Evolutionary conservation across 2,888 invertebrate genomes (phyloP), one percentile per base, ranked within the genome.

Genomic region (Phoronis australis): DNA sequence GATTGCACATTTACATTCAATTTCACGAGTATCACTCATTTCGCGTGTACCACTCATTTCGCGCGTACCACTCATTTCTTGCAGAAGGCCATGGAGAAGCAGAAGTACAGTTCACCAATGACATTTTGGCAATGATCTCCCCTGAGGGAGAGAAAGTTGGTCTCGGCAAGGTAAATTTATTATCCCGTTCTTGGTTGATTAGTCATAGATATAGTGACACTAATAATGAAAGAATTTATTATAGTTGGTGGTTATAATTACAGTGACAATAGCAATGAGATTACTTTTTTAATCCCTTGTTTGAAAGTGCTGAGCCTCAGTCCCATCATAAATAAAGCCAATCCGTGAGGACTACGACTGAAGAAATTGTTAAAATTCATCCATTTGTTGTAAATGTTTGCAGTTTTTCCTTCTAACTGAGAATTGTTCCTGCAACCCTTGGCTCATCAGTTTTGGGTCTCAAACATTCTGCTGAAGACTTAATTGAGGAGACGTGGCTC

Each of bases 71-170:
- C n/a, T n/a, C n/a, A n/a, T n/a, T n/a, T n/a, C n/a, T n/a, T n/a
- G n/a, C n/a, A n/a, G n/a, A n/a, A 15, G 40, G 40, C 6, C 18
- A 21, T 9, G 37, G 39, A 18, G 62, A 62, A 48, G 48, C 55
- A 1, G 71, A 68, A 43, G 58, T 73, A 21, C 63, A 66, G 43
- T 72, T 65, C 60, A 89, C 87, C 0, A 89, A 87, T 12, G 91
- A 92, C 68, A 92, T 93, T 26, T 72, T 88, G 21, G 89, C 90
- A 0, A 92, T 92, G 87, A 80, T 91, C 2, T 92, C 92, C 12
- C 91, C 92, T 0, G 93, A 93, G 78, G 86, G 86, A 20, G 93
- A 93, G 71, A 83, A 85, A 55, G 84, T 93, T 3, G 81, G 82
- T 40, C 81, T 93, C 9, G 86, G 86, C 43, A 89, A 86, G 80